Evolutionary conservation across 2,797 vertebrate genomes (phyloP).

Genomic region (Peromyscus nudipes): DNA sequence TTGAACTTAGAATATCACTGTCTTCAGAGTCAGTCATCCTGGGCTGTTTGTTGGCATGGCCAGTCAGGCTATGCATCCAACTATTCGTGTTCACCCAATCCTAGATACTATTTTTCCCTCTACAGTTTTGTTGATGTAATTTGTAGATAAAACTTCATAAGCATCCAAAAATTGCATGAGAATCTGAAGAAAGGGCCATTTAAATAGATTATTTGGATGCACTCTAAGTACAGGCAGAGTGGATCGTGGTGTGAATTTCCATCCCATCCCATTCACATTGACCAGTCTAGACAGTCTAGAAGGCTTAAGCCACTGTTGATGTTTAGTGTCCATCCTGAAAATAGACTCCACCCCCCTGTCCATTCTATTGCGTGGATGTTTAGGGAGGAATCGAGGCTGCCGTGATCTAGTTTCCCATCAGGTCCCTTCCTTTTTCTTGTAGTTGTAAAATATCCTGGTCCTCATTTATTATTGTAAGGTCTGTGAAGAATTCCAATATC

Average conservation of each 20-base stretch:
- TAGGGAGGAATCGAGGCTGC: background rate
- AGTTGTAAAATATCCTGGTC: background rate
- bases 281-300: background rate
- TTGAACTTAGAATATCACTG: slow-evolving; percentile 6
- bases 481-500: background rate
- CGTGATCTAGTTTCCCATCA: slow-evolving; percentile 20
- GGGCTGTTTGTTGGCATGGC: background rate
- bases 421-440: background rate
- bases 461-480: background rate
- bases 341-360: background rate
- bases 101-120: background rate
- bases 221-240: background rate
- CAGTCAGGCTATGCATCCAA: background rate
- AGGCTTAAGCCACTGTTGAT: background rate
- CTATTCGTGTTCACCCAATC: background rate
- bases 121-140: background rate
- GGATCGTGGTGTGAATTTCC: background rate
- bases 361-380: background rate
- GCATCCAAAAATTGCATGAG: background rate
- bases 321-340: background rate
- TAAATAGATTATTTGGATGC: background rate
- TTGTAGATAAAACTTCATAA: slow-evolving; percentile 1
- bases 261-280: no score
- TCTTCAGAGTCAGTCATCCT: background rate
- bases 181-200: background rate